Evolutionary conservation across 2,888 invertebrate genomes (phyloP).

Genomic region (Nomada hirtipes): DNA sequence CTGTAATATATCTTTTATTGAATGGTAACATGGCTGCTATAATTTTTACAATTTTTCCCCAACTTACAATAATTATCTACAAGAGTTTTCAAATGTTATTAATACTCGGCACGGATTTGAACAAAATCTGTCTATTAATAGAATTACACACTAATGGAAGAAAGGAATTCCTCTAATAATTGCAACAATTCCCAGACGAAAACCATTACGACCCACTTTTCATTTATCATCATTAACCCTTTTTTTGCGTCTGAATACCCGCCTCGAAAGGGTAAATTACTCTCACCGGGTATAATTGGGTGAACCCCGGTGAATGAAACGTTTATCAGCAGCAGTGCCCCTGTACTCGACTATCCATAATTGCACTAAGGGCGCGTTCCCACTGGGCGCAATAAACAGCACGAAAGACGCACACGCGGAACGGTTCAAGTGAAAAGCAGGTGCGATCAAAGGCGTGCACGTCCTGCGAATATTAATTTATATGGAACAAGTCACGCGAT

Average conservation of each 20-base stretch:
- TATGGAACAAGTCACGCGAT: slow-evolving; percentile 22
- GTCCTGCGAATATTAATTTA: slow-evolving; percentile 19
- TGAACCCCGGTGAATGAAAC: slow-evolving; percentile 3
- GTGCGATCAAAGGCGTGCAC: slow-evolving; percentile 18
- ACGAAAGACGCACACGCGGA: not conserved
- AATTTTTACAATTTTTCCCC: too few species aligned
- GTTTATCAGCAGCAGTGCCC: slow-evolving; percentile 1
- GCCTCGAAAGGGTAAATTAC: not conserved
- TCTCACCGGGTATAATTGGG: slow-evolving; percentile 4
- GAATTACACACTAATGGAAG: too few species aligned
- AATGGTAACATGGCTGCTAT: too few species aligned
- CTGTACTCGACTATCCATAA: slow-evolving; percentile 10
- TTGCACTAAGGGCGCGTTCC: slow-evolving; percentile 20
- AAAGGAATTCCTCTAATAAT: not conserved
- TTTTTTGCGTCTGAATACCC: not conserved
- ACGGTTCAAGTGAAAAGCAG: slow-evolving; percentile 12
- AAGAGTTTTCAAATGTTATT: too few species aligned
- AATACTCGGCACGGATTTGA: too few species aligned
- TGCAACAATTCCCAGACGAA: not conserved
- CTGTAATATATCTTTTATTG: too few species aligned
- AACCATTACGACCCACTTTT: not conserved
- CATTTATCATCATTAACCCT: not conserved
- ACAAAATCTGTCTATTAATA: too few species aligned
- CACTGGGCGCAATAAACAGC: not conserved
- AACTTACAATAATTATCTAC: too few species aligned